phyloP scores from a whole-genome alignment of 2,113 vertebrate genomes.

The Chinchilla lanigera region DNA sequence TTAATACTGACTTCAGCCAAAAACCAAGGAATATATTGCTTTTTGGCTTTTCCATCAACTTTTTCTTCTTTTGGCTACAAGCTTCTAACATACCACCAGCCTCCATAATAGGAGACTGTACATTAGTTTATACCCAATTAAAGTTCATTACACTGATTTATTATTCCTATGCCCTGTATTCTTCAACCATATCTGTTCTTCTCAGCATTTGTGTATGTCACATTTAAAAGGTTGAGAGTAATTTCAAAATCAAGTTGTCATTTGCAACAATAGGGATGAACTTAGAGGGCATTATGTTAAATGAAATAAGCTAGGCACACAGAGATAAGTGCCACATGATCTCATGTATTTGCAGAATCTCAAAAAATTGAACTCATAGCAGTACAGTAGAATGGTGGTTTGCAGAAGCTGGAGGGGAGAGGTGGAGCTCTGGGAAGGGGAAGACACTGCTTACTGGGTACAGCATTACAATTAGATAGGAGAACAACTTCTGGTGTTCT shows the following conservation, averaged over 20 bases:
- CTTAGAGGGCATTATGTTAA: conserved; percentile 49
- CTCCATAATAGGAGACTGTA: not conserved
- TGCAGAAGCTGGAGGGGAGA: not conserved
- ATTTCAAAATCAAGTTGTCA: conserved; percentile 68
- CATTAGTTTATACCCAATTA: conserved; percentile 57
- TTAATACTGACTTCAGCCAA: not conserved
- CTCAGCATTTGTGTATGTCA: conserved; percentile 54
- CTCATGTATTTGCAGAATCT: not conserved
- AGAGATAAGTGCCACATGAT: not conserved
- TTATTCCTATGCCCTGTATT: conserved; percentile 60
- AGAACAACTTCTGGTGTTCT: not conserved
- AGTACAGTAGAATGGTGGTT: not conserved
- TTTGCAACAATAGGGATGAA: conserved; percentile 22
- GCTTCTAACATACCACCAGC: not conserved
- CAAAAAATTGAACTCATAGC: not conserved
- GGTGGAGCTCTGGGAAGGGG: not conserved
- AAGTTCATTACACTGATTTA: conserved; percentile 64
- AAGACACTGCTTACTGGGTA: not conserved
- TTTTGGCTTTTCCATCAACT: conserved; percentile 32
- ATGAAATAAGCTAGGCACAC: not conserved
- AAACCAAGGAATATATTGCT: not conserved
- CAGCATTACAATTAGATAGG: not conserved
- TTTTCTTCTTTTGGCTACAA: conserved; percentile 22
- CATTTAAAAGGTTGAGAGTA: conserved; percentile 49
- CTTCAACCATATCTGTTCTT: conserved; percentile 60